Conservation (phyloP, 2,113 vertebrate genomes). For the Aix galericulata region DNA sequence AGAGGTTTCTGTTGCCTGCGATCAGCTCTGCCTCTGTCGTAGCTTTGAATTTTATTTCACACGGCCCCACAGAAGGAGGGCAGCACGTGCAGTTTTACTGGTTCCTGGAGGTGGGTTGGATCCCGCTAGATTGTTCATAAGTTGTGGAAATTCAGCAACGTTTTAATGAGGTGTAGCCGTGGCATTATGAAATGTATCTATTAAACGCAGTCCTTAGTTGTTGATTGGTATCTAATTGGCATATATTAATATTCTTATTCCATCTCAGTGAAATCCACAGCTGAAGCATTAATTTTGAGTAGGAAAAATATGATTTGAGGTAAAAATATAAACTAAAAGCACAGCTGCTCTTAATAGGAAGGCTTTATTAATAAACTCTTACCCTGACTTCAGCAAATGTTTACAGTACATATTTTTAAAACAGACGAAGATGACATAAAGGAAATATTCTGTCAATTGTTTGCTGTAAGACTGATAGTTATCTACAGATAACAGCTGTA, state of each 20-base stretch:
- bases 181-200: slow-evolving; percentile 17
- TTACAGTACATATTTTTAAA: slow-evolving; percentile 10
- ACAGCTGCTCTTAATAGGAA: background rate
- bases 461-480: background rate
- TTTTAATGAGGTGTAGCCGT: slow-evolving; percentile 55
- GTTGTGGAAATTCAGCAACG: slow-evolving; percentile 32
- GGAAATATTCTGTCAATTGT: background rate
- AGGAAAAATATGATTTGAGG: slow-evolving; percentile 8
- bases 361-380: background rate
- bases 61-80: background rate
- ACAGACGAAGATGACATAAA: background rate
- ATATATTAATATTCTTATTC: slow-evolving; percentile 54
- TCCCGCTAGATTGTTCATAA: slow-evolving; percentile 49
- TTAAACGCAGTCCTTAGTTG: slow-evolving; percentile 16
- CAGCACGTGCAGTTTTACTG: background rate
- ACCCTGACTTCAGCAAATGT: background rate
- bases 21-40: background rate
- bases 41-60: background rate
- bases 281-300: slow-evolving; percentile 45
- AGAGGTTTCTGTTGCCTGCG: background rate
- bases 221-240: slow-evolving; percentile 25
- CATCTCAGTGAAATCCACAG: slow-evolving; percentile 1
- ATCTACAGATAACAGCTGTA: background rate
- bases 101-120: slow-evolving; percentile 44
- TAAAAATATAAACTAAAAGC: background rate